Base-by-base conservation (phyloP, 1,140 invertebrate species). In the Drosophila yakuba region DNA sequence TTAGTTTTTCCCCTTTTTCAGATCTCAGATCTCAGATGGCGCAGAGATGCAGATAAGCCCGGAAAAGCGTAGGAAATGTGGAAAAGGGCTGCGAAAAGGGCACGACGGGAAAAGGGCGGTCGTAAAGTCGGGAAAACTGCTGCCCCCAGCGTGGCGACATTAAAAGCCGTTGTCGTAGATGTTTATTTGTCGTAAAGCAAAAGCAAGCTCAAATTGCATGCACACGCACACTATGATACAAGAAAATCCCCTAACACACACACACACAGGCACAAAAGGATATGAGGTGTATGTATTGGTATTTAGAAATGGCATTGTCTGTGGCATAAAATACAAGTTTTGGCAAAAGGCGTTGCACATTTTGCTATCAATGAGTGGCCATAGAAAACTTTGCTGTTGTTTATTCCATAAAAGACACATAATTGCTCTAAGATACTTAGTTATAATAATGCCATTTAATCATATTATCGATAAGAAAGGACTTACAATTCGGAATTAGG, bases 161-260 rank as follows among this genome's bases (percentile, higher is more conserved):
- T 74, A 59, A 75, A 72, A 83, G 17, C 32, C 71, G 36, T 61
- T 84, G 50, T 58, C 56, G 23, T 56, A 43, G 63, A 44, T 35
- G 38, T 56, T 74, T 55, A 55, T 74, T 66, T 48, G 64, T 55
- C 28, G 43, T 60, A 35, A 74, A 72, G 79, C 79, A 85, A 47
- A 66, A 72, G 57, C 58, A 17, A 17, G 11, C 48, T 59, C 47
- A 66, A 83, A 72, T 83, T 83, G 69, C 69, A 82, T 51, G 73
- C 54, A 48, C 43, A 23, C 8, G 23, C 20, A 48, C 7, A 36
- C 25, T 10, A 17, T n/a, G 10, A 15, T 12, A 32, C 7, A 5
- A 20, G 43, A 28, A 36, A 59, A 39, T 10, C 5, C 12, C n/a
- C 3, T 2, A 35, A 12, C 8, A 25, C 2, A 54, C 12, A 50